Evolutionary conservation across 2,888 invertebrate genomes (phyloP).

Genomic region (Acanthosepion lycidas): DNA sequence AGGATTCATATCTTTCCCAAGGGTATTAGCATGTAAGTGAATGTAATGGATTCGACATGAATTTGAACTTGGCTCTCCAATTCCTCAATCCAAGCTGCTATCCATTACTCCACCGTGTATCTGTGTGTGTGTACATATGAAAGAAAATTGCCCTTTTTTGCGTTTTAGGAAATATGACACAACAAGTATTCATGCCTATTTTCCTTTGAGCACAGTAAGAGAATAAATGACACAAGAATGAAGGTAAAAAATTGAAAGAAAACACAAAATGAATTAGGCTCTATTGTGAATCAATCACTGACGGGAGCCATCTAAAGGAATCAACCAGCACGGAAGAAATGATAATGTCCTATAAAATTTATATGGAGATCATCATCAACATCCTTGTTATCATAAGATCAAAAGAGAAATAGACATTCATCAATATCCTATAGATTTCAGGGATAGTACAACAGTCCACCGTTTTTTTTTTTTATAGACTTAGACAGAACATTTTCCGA

Average conservation of each 20-base stretch:
- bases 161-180: constrained; percentile 5
- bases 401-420: neutral
- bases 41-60: too few relatives aligned
- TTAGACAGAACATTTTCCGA: neutral
- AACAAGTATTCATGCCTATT: neutral
- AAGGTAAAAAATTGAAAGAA: neutral
- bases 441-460: neutral
- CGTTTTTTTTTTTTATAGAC: neutral
- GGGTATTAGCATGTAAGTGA: too few relatives aligned
- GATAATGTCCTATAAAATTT: neutral
- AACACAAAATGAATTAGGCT: neutral
- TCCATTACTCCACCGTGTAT: too few relatives aligned
- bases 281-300: neutral
- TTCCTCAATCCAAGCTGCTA: too few relatives aligned
- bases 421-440: neutral
- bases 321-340: neutral
- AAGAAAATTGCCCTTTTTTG: neutral
- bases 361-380: neutral
- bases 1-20: too few relatives aligned
- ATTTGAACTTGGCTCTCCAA: too few relatives aligned
- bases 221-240: neutral
- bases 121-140: neutral
- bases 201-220: neutral
- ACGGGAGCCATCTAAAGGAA: neutral
- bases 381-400: neutral